These are phyloP conservation scores for Zophobas morio DNA, from an alignment of 1,140 invertebrate genomes.

Conservation along the genomic window DNA sequence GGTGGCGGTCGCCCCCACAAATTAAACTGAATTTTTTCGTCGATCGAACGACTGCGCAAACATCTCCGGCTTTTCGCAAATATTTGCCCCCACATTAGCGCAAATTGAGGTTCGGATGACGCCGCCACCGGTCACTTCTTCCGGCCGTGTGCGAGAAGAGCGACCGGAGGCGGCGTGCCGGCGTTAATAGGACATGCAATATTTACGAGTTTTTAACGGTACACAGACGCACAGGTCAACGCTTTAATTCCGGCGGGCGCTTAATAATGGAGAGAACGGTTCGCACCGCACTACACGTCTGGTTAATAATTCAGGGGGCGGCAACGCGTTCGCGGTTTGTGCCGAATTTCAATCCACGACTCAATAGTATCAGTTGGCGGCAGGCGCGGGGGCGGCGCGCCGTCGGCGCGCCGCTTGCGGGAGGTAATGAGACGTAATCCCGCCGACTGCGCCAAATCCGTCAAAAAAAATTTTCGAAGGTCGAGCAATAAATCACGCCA, in stretches of 20 bases:
- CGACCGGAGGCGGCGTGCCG: not conserved
- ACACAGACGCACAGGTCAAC: slow-evolving; percentile 30
- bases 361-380: not conserved
- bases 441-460: not conserved
- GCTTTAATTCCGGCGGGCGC: slow-evolving; percentile 18
- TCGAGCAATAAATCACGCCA: not conserved
- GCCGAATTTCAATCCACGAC: not conserved
- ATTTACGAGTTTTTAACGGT: slow-evolving; percentile 39
- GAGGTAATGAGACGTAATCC: not conserved
- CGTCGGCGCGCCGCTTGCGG: not conserved
- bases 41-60: too few relatives aligned
- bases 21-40: too few relatives aligned
- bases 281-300: not conserved
- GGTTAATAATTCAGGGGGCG: slow-evolving; percentile 17
- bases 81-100: too few relatives aligned
- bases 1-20: too few relatives aligned
- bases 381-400: not conserved
- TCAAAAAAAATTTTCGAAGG: not conserved
- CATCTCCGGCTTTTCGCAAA: too few relatives aligned
- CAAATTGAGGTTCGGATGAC: too few relatives aligned
- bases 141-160: not conserved
- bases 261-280: slow-evolving; percentile 31
- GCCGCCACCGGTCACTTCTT: too few relatives aligned
- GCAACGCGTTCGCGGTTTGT: slow-evolving; percentile 16
- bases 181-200: slow-evolving; percentile 26